Conservation (phyloP, 2,888 invertebrate genomes). For the Norana najaformis region DNA sequence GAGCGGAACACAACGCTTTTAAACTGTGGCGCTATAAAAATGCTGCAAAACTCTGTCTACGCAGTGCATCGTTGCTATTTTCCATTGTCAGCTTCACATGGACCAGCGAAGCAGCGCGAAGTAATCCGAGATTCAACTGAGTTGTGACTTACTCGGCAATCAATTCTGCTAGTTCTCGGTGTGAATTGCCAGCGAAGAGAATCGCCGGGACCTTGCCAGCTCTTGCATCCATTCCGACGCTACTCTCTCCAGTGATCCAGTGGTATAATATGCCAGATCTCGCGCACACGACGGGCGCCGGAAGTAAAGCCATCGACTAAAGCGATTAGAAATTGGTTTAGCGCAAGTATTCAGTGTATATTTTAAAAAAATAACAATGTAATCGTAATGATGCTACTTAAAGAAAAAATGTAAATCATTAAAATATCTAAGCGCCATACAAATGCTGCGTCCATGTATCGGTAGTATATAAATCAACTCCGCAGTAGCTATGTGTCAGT, state of each 20-base stretch:
- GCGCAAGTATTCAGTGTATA: too few species aligned
- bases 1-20: not conserved
- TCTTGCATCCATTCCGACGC: conserved; percentile 26
- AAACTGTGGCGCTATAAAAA: not conserved
- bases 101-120: not conserved
- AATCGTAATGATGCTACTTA: too few species aligned
- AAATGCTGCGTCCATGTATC: too few species aligned
- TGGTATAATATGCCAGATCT: not conserved
- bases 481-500: too few species aligned
- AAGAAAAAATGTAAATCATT: too few species aligned
- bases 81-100: too few species aligned
- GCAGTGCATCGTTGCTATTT: not conserved
- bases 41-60: not conserved
- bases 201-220: conserved; percentile 35
- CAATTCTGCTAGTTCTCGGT: conserved; percentile 35
- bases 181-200: conserved; percentile 38
- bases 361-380: too few species aligned
- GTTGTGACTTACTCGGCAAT: conserved; percentile 36
- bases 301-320: not conserved
- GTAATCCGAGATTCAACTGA: not conserved
- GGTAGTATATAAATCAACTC: too few species aligned
- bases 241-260: not conserved
- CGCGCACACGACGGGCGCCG: not conserved
- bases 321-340: too few species aligned
- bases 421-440: too few species aligned